A percentile compares a stretch with the other conserved stretches of the same genome.
phyloP scores from a whole-genome alignment of 2,888 invertebrate species.

The Ferrisia virgata region DNA sequence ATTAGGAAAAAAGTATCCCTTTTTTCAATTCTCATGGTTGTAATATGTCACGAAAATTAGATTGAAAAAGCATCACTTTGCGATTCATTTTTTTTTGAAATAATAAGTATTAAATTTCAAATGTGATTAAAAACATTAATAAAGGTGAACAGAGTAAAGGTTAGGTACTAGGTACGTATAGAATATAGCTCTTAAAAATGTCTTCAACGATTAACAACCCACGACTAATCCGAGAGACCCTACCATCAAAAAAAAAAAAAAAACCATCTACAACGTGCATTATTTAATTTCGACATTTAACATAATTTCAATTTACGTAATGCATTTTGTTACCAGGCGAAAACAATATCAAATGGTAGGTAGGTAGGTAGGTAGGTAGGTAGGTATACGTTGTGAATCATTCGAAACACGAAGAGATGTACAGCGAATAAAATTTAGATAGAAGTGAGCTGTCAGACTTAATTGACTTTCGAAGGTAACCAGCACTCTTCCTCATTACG shows the following conservation, averaged over 20 bases:
- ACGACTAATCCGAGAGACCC: not conserved
- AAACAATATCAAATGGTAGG: too few species aligned
- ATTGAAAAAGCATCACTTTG: too few species aligned
- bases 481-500: slow-evolving; percentile 23
- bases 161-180: too few species aligned
- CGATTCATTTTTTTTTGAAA: too few species aligned
- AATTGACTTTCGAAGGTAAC: slow-evolving; percentile 9
- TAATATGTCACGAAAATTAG: too few species aligned
- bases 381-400: not conserved
- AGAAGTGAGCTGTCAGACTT: slow-evolving; percentile 16
- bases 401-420: not conserved
- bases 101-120: not conserved
- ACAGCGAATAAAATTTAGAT: not conserved
- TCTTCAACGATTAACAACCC: not conserved
- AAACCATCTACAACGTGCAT: too few species aligned
- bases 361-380: too few species aligned
- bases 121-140: not conserved
- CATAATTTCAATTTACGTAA: not conserved
- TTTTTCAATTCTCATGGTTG: too few species aligned
- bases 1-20: too few species aligned
- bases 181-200: not conserved
- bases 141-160: not conserved
- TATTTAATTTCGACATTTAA: too few species aligned
- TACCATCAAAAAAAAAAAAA: not conserved
- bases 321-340: not conserved